A percentile compares a stretch with the other conserved stretches of the same genome.
Evolutionary conservation across 2,113 vertebrate species (phyloP).

Genomic region (Himantopus leucocephalus): DNA sequence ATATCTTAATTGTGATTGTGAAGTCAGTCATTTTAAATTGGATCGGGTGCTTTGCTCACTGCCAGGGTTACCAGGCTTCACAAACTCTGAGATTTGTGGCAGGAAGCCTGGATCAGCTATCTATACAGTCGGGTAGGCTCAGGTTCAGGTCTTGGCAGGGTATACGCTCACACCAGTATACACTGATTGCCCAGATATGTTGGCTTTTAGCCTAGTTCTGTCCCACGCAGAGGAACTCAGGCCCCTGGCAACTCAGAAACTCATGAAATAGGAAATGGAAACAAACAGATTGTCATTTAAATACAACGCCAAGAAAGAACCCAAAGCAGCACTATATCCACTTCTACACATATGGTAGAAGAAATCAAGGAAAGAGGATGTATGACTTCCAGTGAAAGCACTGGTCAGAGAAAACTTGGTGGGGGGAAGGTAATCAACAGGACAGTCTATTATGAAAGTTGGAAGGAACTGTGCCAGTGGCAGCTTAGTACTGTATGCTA

Average conservation of each 20-base stretch:
- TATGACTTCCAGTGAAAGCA: neutral
- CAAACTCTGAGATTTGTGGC: neutral
- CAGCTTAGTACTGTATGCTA: neutral
- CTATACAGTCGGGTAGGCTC: neutral
- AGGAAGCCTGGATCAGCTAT: neutral
- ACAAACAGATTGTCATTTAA: neutral
- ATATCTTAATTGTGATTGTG: constrained; percentile 11
- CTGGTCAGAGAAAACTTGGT: neutral
- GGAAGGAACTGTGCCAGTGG: neutral
- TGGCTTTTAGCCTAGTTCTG: neutral
- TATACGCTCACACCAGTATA: neutral
- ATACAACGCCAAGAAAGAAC: neutral
- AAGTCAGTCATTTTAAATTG: constrained; percentile 20
- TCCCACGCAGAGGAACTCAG: neutral
- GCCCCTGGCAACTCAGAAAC: neutral
- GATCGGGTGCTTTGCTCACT: neutral
- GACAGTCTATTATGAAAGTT: neutral
- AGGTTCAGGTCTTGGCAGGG: neutral
- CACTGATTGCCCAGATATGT: neutral
- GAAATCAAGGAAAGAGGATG: neutral
- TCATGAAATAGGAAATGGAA: neutral
- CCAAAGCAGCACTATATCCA: neutral
- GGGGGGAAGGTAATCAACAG: neutral
- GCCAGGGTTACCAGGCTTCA: neutral
- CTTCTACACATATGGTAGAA: neutral